A percentile compares a stretch with the other conserved stretches of the same genome.
These are phyloP conservation scores for Frankliniella fusca DNA, from an alignment of 2,888 invertebrate genomes.

Conservation along the genomic window DNA sequence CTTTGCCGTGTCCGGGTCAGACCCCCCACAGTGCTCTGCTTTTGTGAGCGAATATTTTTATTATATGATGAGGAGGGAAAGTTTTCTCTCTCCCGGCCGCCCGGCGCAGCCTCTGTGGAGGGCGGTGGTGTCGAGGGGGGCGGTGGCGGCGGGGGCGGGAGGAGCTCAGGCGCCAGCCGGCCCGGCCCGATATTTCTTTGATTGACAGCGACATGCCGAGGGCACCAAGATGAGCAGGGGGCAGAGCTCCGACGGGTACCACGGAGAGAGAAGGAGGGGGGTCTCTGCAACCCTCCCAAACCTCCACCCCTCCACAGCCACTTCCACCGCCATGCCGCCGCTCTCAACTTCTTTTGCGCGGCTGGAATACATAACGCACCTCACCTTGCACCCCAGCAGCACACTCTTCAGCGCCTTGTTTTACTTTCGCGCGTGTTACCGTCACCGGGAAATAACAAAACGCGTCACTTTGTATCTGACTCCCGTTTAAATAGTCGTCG, in stretches of 20 bases:
- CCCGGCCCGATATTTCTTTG: conserved; percentile 31
- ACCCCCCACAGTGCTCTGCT: too few relatives aligned
- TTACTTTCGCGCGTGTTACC: conserved; percentile 19
- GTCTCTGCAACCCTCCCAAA: too few relatives aligned
- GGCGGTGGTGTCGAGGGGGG: not conserved
- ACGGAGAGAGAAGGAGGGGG: too few relatives aligned
- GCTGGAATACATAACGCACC: not conserved
- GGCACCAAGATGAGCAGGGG: too few relatives aligned
- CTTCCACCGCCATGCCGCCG: not conserved
- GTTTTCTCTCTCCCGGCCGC: not conserved
- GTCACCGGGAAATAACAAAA: not conserved
- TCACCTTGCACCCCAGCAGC: not conserved
- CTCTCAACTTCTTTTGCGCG: not conserved
- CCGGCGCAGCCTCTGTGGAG: not conserved
- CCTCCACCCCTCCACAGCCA: too few relatives aligned
- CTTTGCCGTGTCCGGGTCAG: too few relatives aligned
- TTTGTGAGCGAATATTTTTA: not conserved
- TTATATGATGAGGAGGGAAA: not conserved
- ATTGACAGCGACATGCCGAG: not conserved
- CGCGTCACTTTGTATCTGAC: conserved; percentile 11
- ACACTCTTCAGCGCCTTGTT: conserved; percentile 9
- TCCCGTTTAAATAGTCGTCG: not conserved
- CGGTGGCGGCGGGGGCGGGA: not conserved
- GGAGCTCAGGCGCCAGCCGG: not conserved
- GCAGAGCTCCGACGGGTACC: too few relatives aligned